Evolutionary conservation across 2,113 vertebrate species (phyloP), one percentile per base, ranked within the genome.

Genomic region (Caranx ignobilis): DNA sequence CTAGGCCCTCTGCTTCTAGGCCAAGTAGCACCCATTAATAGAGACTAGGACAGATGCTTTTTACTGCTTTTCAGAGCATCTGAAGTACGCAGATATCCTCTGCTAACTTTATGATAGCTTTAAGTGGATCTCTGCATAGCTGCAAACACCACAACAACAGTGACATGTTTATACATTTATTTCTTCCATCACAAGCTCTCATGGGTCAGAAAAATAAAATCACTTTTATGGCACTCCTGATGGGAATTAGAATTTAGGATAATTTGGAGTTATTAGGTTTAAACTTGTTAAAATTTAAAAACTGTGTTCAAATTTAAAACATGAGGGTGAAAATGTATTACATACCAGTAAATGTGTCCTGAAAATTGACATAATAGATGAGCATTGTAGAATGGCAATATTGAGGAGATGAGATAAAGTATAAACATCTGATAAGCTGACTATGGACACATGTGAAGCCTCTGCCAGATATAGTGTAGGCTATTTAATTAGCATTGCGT

Each of bases 1-100:
- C 86, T 94, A 94, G 93, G 91, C 77, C 82, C 87, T 88, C 83
- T 83, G 77, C 90, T 94, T 95, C 91, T 94, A 93, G 95, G 93
- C 86, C 92, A 93, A 82, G 81, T 59, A 80, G 75, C 63, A 83
- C 57, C 93, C 91, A 93, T 91, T 93, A 94, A 94, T 94, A 95
- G 94, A 95, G 91, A 93, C 82, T 80, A 81, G 90, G 88, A 88
- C 91, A 92, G 80, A 61, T 37, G 80, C 48, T 70, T 83, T 86
- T 84, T 86, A 45, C 76, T 84, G 75, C 63, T 83, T 87, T 61
- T 85, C 77, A 82, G 73, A 75, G 84, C 85, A 87, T 88, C 73
- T 69, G 62, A 89, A 61, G 64, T 67, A 69, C 60, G 59, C 75
- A 86, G 79, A 64, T 60, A 77, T 75, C 65, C 61, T 60, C 74